phyloP scores from a whole-genome alignment of 1,140 invertebrate genomes.

The Drosophila santomea region DNA sequence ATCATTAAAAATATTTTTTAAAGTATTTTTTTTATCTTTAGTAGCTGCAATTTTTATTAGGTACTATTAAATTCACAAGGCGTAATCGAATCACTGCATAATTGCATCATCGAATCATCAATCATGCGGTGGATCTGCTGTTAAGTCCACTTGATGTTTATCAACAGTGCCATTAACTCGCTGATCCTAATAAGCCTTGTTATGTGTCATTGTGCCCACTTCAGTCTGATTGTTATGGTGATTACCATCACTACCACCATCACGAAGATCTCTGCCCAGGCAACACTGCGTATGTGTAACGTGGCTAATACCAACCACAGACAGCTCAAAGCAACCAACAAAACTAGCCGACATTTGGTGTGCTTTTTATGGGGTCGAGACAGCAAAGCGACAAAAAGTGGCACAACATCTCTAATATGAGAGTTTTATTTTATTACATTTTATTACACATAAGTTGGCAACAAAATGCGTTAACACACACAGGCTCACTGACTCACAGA shows the following conservation, averaged over 20 bases:
- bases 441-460: slow-evolving; percentile 78
- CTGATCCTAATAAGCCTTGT: slow-evolving; percentile 44
- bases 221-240: slow-evolving; percentile 60
- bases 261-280: not conserved
- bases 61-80: not conserved
- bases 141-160: slow-evolving; percentile 35
- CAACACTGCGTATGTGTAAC: slow-evolving; percentile 52
- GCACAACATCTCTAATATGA: slow-evolving; percentile 75
- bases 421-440: slow-evolving; percentile 83
- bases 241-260: slow-evolving; percentile 40
- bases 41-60: not conserved
- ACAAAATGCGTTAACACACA: slow-evolving; percentile 59
- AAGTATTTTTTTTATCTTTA: too few relatives aligned
- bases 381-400: slow-evolving; percentile 30
- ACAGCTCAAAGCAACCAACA: slow-evolving; percentile 11
- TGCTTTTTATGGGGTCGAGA: slow-evolving; percentile 51
- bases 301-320: slow-evolving; percentile 48
- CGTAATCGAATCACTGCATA: not conserved
- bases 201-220: slow-evolving; percentile 39
- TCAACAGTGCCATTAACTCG: slow-evolving; percentile 21
- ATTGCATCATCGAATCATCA: slow-evolving; percentile 7
- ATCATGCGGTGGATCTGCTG: slow-evolving; percentile 20
- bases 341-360: slow-evolving; percentile 61
- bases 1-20: too few relatives aligned
- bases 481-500: slow-evolving; percentile 7